A percentile compares a stretch with the other conserved stretches of the same genome.
These are phyloP conservation scores for Limulus polyphemus DNA, from an alignment of 2,888 invertebrate genomes.

Conservation along the genomic window DNA sequence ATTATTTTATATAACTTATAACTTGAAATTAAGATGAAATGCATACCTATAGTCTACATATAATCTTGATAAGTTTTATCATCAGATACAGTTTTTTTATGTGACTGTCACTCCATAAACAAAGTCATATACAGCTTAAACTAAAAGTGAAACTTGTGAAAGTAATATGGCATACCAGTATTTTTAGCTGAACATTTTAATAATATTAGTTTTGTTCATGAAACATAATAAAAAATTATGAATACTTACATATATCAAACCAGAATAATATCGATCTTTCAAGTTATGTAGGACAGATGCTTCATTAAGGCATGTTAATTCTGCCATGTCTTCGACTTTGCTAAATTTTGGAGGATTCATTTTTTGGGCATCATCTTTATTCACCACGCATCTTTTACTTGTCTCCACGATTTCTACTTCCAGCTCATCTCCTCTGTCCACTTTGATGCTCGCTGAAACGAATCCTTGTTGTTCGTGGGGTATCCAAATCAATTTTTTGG, in stretches of 20 bases:
- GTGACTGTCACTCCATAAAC: no score
- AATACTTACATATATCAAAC: conserved; percentile 95
- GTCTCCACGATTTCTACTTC: conserved; percentile 95
- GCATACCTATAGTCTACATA: no score
- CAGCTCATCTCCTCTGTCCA: conserved; percentile 87
- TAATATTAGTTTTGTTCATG: no score
- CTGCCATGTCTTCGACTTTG: conserved; percentile 99
- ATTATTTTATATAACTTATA: no score
- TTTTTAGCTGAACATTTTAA: no score
- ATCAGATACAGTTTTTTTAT: no score
- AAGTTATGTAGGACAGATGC: conserved; percentile 98
- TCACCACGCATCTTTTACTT: conserved; percentile 78
- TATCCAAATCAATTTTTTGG: conserved; percentile 96
- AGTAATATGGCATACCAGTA: no score
- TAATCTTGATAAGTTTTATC: no score
- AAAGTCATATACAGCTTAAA: no score
- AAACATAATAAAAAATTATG: no score
- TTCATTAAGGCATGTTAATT: conserved; percentile 97
- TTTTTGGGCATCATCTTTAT: conserved; percentile 97
- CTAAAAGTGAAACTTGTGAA: no score
- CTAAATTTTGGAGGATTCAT: conserved; percentile 99
- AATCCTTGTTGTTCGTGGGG: conserved; percentile 96
- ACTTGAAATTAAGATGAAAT: no score
- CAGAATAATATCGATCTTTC: conserved; percentile 98
- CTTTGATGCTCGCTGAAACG: conserved; percentile 90